Evolutionary conservation across 2,797 vertebrate genomes (phyloP).

Genomic region (Coccyzus lansbergi): DNA sequence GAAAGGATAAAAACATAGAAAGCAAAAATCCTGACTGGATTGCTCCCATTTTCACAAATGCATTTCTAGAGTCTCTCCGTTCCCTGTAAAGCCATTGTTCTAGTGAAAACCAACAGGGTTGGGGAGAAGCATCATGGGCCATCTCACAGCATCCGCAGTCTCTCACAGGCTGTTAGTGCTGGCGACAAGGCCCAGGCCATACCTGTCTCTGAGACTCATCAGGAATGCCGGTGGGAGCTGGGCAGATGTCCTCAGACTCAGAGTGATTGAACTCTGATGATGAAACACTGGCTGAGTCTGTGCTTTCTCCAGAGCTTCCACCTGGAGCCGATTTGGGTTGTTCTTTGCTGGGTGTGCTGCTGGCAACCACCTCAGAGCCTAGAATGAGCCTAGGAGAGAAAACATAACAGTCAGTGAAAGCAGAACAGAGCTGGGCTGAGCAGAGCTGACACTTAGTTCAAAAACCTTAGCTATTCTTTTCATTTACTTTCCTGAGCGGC

Average conservation of each 20-base stretch:
- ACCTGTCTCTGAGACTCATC: conserved; percentile 89
- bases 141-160: not conserved
- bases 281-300: conserved; percentile 92
- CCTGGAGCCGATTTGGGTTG: conserved; percentile 83
- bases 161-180: not conserved
- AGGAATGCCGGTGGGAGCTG: conserved; percentile 76
- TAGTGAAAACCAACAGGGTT: not conserved
- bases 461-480: not conserved
- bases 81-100: not conserved
- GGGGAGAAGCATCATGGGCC: not conserved
- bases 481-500: not conserved
- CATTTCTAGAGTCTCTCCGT: not conserved
- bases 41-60: not conserved
- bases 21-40: not conserved
- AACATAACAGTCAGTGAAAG: not conserved
- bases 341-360: conserved; percentile 86
- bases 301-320: conserved; percentile 92
- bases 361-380: conserved; percentile 79
- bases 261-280: conserved; percentile 90
- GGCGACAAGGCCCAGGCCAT: not conserved
- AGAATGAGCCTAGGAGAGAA: conserved; percentile 83
- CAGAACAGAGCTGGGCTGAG: not conserved
- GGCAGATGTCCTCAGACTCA: conserved; percentile 79
- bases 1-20: too few relatives aligned
- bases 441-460: not conserved